Evolutionary conservation across 2,888 invertebrate genomes (phyloP), one percentile per base, ranked within the genome.

Genomic region (Lobophora halterata): DNA sequence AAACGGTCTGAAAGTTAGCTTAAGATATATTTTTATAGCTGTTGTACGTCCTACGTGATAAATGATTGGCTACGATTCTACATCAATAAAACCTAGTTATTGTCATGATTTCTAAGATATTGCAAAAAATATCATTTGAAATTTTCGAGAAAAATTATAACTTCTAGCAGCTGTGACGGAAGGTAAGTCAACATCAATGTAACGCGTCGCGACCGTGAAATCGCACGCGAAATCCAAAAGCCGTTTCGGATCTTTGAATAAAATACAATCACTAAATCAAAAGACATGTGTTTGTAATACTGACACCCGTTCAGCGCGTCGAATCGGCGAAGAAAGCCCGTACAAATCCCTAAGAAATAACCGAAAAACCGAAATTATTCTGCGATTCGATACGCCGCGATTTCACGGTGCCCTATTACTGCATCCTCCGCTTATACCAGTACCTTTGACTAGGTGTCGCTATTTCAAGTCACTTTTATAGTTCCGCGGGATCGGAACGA

Each of bases 351-450:
- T 79, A 85, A 88, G 88, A 88, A 88, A 87, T 82, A 83, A 88
- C 86, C 88, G 88, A 87, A 82, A 87, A 88, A 88, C 88, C 88
- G 80, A 81, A 82, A 88, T 86, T 85, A 87, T 88, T 85, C 86
- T 79, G 86, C 85, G 69, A 88, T 88, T 88, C 82, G 88, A 65
- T 70, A 72, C 86, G 74, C 68, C 54, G 51, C 54, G 82, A 87
- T 87, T 87, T 85, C 83, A 85, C 79, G 85, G 78, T 71, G 52
- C 71, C 75, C 76, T 79, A 77, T 82, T 80, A 73, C 74, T 52
- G 65, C 53, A 61, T 76, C 76, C 75, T 67, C 62, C 63, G 28
- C 10, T 7, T 20, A 17, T 34, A 19, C 6, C 6, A 13, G 54
- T 40, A 56, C 46, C 42, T 51, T 33, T 34, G 37, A n/a, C 38